Conservation (phyloP, 2,888 invertebrate genomes). For the Sabellastarte sp. region DNA sequence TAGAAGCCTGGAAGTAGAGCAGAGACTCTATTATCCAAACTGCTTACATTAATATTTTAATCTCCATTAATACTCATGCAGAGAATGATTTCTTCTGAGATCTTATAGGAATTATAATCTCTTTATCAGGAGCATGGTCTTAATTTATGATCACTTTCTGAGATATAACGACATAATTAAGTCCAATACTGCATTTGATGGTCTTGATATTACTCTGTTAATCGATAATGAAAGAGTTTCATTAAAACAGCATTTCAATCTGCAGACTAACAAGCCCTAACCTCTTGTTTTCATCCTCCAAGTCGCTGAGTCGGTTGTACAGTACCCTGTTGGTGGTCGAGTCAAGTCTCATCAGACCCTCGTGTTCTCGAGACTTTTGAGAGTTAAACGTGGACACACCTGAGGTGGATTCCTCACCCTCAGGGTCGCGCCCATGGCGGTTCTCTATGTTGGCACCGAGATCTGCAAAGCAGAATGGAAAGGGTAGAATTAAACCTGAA, state of each 20-base stretch:
- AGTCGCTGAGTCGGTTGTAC: constrained; percentile 37
- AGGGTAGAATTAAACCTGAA: no score
- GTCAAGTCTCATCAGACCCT: not conserved
- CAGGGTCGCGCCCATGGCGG: constrained; percentile 45
- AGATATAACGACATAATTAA: no score
- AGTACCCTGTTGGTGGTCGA: constrained; percentile 62
- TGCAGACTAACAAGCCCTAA: constrained; percentile 12
- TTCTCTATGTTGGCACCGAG: constrained; percentile 19
- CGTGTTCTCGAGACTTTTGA: constrained; percentile 7
- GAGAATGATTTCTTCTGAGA: no score
- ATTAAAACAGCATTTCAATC: not conserved
- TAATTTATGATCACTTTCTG: no score
- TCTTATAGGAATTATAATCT: no score
- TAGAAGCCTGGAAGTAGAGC: constrained; percentile 64
- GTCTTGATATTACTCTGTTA: no score
- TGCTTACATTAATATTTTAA: no score
- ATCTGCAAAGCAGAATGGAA: no score
- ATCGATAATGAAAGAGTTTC: not conserved
- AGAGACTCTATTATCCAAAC: no score
- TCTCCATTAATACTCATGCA: no score
- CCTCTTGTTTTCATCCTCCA: constrained; percentile 48
- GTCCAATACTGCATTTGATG: no score
- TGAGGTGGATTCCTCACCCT: constrained; percentile 66
- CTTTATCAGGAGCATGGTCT: no score
- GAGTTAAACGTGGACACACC: constrained; percentile 68